phyloP scores from a whole-genome alignment of 2,113 vertebrate species.

The Mohoua ochrocephala region DNA sequence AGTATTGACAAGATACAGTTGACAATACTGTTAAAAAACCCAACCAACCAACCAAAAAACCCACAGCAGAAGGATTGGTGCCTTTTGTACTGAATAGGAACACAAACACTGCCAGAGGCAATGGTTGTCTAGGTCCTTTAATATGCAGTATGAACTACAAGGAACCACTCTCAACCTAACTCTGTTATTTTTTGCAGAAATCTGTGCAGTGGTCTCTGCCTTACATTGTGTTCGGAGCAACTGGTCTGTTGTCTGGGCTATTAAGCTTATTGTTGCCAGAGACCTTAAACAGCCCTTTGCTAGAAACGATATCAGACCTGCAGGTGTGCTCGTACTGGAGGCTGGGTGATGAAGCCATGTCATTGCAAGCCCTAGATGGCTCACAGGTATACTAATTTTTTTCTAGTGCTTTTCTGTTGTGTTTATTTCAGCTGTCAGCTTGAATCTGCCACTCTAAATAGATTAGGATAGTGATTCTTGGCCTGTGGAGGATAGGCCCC shows the following conservation, averaged over 20 bases:
- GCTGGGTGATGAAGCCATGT: conserved; percentile 67
- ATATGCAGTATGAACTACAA: background rate
- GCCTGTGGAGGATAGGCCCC: background rate
- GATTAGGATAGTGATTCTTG: background rate
- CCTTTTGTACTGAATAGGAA: background rate
- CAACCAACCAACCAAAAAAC: background rate
- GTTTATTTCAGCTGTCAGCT: conserved; percentile 12
- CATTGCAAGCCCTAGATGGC: conserved; percentile 62
- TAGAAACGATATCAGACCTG: conserved; percentile 78
- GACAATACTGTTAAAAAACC: background rate
- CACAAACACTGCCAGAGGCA: background rate
- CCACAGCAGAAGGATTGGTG: background rate
- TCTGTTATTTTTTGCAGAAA: conserved; percentile 52
- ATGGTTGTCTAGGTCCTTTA: background rate
- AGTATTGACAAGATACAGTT: background rate
- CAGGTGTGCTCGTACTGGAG: conserved; percentile 65
- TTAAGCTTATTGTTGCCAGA: conserved; percentile 78
- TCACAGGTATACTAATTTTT: conserved; percentile 56
- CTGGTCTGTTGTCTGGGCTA: conserved; percentile 72
- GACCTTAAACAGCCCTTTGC: conserved; percentile 74
- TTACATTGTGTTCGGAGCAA: conserved; percentile 75
- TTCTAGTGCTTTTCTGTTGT: background rate
- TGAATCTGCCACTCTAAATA: background rate
- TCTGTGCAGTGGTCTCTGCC: conserved; percentile 76
- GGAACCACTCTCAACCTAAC: background rate